Evolutionary conservation across 2,888 invertebrate species (phyloP).

Genomic region (Toxonevra muliebris): DNA sequence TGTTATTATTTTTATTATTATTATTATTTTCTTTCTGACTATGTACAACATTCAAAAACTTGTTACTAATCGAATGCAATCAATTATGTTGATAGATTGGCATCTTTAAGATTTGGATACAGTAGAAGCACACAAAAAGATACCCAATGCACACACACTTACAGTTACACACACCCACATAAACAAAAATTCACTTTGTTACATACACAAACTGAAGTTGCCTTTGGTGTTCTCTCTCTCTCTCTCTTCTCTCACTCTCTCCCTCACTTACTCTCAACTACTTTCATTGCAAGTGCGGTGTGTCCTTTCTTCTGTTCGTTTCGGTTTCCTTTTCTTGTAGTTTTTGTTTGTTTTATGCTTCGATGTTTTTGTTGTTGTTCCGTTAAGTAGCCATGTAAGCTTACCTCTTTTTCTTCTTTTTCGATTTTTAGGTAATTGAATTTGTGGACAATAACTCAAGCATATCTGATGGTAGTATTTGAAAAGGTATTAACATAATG

Average conservation of each 20-base stretch:
- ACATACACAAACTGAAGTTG: too few relatives aligned
- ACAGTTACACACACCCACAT: too few relatives aligned
- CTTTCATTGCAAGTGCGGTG: too few relatives aligned
- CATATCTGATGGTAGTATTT: constrained; percentile 11
- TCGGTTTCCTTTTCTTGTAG: too few relatives aligned
- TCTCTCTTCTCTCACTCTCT: too few relatives aligned
- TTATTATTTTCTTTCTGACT: constrained; percentile 13
- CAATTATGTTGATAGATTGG: constrained; percentile 63
- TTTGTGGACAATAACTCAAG: constrained; percentile 6
- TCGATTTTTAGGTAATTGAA: constrained; percentile 27
- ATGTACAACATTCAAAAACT: constrained; percentile 24
- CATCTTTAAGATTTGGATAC: constrained; percentile 30
- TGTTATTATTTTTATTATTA: neutral
- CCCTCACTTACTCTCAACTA: too few relatives aligned
- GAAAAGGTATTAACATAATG: constrained; percentile 19
- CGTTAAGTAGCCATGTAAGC: constrained; percentile 22
- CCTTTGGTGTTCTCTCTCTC: too few relatives aligned
- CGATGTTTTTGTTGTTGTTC: neutral
- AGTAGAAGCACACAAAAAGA: too few relatives aligned
- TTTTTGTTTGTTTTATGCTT: too few relatives aligned
- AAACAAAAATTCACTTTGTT: too few relatives aligned
- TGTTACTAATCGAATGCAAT: constrained; percentile 60
- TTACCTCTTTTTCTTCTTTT: constrained; percentile 9
- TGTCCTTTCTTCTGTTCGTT: too few relatives aligned
- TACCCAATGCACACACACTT: too few relatives aligned